Evolutionary conservation across 2,888 invertebrate species (phyloP), one percentile per base, ranked within the genome.

Genomic region (Campaea margaritaria): DNA sequence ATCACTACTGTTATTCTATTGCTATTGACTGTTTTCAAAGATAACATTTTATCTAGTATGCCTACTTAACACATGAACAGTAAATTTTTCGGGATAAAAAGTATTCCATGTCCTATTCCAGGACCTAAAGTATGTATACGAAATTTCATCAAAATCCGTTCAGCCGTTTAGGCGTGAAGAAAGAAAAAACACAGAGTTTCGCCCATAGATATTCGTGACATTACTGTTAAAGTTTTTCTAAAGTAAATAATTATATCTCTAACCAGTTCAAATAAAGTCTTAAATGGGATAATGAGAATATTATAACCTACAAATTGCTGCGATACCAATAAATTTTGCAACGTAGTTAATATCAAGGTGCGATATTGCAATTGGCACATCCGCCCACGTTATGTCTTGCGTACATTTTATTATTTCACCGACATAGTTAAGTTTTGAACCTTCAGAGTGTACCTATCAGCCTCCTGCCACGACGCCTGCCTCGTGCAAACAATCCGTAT

Each of bases 401-500:
- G 21, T 21, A 21, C 2, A 21, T 21, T 21, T 21, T 42, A 13
- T 5, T 1, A 12, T 16, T 21, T 12, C 12, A 42, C 8, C 3
- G n/a, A 28, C 27, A 44, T 45, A 31, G 31, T 8, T 21, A 31
- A 31, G 45, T 45, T 14, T 45, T 44, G 41, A 15, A 11, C 21
- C 39, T 39, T 38, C 39, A 47, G 42, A 47, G 42, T 36, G 46
- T 58, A 54, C 47, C 60, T 78, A 73, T 76, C 73, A 65, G 68
- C 48, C 46, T 69, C 62, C 67, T 64, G 66, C 69, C 70, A 72
- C 64, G 69, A 55, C 48, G 60, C 58, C 66, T 65, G 71, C 65
- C 74, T 79, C 71, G 66, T 65, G 70, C 70, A 65, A 73, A 77
- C 74, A 79, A 77, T 76, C 75, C 74, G 62, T 71, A 31, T 31